These are phyloP conservation scores for Eidolon helvum DNA, from an alignment of 2,113 vertebrate species.

Conservation along the genomic window DNA sequence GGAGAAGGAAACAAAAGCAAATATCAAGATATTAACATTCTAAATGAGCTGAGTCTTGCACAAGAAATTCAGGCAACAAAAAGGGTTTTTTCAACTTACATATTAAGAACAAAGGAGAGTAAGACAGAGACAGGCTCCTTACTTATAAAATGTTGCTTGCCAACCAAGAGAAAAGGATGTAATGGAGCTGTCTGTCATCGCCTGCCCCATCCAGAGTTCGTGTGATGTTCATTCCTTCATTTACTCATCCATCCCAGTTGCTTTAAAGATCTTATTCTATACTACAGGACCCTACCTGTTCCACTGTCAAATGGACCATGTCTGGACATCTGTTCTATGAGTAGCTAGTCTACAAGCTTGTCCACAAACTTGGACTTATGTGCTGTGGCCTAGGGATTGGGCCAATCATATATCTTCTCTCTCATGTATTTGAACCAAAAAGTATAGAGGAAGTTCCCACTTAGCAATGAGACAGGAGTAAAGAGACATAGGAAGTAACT, in stretches of 20 bases:
- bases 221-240: not conserved
- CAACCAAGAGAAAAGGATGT: not conserved
- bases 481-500: not conserved
- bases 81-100: conserved; percentile 15
- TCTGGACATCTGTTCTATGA: not conserved
- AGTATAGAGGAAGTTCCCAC: not conserved
- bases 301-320: not conserved
- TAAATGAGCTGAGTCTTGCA: not conserved
- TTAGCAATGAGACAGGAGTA: not conserved
- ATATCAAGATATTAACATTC: not conserved
- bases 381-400: not conserved
- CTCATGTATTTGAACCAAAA: not conserved
- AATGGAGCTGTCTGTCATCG: not conserved
- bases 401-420: not conserved
- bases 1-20: not conserved
- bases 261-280: not conserved
- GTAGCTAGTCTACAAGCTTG: not conserved
- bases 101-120: not conserved
- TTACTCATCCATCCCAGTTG: not conserved
- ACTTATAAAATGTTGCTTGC: not conserved
- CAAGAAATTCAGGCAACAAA: not conserved
- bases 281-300: not conserved
- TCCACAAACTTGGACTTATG: not conserved
- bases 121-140: not conserved
- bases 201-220: not conserved